A percentile compares a stretch with the other conserved stretches of the same genome.
Evolutionary conservation across 2,113 vertebrate species (phyloP).

Genomic region (Riparia riparia): DNA sequence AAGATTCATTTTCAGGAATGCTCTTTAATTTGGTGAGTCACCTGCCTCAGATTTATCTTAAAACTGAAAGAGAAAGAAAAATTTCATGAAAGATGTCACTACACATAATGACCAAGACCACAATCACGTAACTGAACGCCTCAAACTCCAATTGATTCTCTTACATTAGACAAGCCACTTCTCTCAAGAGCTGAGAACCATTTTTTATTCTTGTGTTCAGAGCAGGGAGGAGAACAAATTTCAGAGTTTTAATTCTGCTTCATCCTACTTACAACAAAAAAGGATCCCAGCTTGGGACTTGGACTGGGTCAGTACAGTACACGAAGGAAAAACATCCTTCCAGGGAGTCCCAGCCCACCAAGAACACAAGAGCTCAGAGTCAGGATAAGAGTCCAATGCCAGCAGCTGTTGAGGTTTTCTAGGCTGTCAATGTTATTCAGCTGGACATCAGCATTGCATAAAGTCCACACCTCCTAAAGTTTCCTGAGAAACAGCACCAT

Average conservation of each 20-base stretch:
- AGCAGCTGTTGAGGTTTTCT: background rate
- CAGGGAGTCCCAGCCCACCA: background rate
- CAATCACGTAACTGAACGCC: background rate
- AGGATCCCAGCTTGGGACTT: background rate
- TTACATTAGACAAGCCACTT: background rate
- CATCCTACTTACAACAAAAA: background rate
- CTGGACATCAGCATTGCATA: background rate
- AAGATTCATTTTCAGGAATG: background rate
- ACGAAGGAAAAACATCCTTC: background rate
- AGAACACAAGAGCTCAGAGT: background rate
- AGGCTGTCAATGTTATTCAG: background rate
- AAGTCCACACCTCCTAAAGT: background rate
- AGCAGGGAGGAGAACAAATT: background rate
- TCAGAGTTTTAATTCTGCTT: background rate
- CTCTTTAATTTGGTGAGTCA: background rate
- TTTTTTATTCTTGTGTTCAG: background rate
- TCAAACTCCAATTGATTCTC: background rate
- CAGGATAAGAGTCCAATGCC: background rate
- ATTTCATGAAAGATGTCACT: background rate
- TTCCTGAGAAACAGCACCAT: background rate
- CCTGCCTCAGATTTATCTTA: background rate
- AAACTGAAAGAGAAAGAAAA: background rate
- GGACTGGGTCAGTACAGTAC: background rate
- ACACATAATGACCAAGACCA: background rate
- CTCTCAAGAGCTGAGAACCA: background rate